Evolutionary conservation across 2,888 invertebrate species (phyloP).

Genomic region (Itoplectis maculator): DNA sequence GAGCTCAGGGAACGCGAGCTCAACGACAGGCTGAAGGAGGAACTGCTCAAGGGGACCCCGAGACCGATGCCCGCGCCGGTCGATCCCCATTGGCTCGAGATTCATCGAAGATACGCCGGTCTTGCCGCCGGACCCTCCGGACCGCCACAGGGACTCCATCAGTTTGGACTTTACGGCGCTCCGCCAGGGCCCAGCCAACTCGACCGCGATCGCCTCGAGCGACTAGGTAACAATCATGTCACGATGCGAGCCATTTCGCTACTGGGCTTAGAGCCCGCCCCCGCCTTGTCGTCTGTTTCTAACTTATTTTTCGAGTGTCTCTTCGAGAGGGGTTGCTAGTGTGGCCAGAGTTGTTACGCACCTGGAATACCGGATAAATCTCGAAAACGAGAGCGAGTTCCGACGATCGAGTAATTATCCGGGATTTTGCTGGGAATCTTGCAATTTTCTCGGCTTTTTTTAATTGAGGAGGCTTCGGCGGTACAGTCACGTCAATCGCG

Average conservation of each 20-base stretch:
- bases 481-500: too few species aligned
- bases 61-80: conserved; percentile 85
- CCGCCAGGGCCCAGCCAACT: conserved; percentile 93
- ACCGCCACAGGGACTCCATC: conserved; percentile 86
- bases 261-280: background rate
- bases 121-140: conserved; percentile 84
- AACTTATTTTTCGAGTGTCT: background rate
- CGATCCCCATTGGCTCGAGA: conserved; percentile 95
- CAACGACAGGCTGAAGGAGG: conserved; percentile 95
- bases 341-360: background rate
- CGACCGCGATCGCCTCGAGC: conserved; percentile 94
- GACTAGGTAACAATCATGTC: conserved; percentile 87
- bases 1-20: conserved; percentile 92
- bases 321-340: background rate
- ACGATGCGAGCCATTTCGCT: background rate
- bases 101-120: conserved; percentile 90
- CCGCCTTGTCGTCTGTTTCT: background rate
- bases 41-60: conserved; percentile 90
- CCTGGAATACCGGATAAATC: too few species aligned
- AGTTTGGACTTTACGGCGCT: conserved; percentile 89
- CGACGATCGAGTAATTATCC: too few species aligned
- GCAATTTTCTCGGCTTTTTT: too few species aligned
- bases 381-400: too few species aligned
- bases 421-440: too few species aligned
- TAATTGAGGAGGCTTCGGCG: too few species aligned